Evolutionary conservation across 2,888 invertebrate species (phyloP).

Genomic region (Aphrophora alni): DNA sequence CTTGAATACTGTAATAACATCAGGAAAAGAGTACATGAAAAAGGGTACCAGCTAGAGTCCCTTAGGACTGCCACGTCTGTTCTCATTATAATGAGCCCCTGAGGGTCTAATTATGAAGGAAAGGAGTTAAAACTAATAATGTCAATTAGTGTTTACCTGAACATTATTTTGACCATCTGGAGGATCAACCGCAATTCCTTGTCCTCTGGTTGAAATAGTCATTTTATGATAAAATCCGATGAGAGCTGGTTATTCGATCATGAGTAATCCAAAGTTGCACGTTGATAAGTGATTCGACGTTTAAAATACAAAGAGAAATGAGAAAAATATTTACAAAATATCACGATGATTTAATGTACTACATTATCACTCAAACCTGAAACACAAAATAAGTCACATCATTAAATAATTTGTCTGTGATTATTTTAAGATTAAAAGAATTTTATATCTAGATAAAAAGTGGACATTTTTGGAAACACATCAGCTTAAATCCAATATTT

Average conservation of each 20-base stretch:
- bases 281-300: neutral
- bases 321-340: neutral
- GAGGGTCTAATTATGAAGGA: too few relatives aligned
- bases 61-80: too few relatives aligned
- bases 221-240: slow-evolving; percentile 55
- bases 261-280: neutral
- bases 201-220: slow-evolving; percentile 69
- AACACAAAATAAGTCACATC: neutral
- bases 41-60: too few relatives aligned
- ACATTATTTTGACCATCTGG: slow-evolving; percentile 57
- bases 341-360: neutral
- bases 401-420: too few relatives aligned
- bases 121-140: too few relatives aligned
- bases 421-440: too few relatives aligned
- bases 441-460: too few relatives aligned
- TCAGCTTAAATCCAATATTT: too few relatives aligned
- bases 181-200: slow-evolving; percentile 65
- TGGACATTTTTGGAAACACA: too few relatives aligned
- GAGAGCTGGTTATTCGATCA: neutral
- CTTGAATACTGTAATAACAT: too few relatives aligned
- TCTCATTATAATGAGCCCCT: too few relatives aligned
- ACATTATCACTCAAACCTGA: neutral
- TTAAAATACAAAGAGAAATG: neutral
- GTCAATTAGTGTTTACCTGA: slow-evolving; percentile 48
- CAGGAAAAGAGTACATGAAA: too few relatives aligned